A percentile compares a stretch with the other conserved stretches of the same genome.
phyloP scores from a whole-genome alignment of 2,888 invertebrate species.

The Rosalia funebris region DNA sequence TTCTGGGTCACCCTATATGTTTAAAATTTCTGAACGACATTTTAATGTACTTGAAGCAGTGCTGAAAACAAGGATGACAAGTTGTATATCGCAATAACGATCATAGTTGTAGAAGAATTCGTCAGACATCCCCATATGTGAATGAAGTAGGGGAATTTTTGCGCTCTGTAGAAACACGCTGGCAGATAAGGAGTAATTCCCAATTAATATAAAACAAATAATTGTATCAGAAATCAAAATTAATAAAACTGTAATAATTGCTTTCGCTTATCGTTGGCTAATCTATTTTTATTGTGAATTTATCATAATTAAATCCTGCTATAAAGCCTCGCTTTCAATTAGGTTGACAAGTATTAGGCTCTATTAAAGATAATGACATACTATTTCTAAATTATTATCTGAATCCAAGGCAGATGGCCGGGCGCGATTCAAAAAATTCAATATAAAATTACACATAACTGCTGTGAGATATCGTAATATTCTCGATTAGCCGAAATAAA shows the following conservation, averaged over 20 bases:
- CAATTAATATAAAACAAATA: constrained; percentile 27
- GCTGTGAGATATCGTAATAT: constrained; percentile 8
- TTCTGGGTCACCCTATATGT: no score
- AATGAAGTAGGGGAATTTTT: no score
- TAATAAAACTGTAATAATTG: constrained; percentile 46
- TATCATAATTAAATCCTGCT: constrained; percentile 46
- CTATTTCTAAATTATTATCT: constrained; percentile 50
- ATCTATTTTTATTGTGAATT: constrained; percentile 43
- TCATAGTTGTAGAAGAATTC: no score
- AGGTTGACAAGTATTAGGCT: constrained; percentile 47
- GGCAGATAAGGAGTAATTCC: constrained; percentile 1
- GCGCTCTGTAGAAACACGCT: background rate
- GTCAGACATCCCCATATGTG: no score
- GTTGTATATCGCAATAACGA: no score
- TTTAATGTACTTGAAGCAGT: no score
- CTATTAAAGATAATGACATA: constrained; percentile 42
- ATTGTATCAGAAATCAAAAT: constrained; percentile 44
- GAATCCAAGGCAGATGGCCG: constrained; percentile 47
- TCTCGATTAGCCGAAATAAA: constrained; percentile 15
- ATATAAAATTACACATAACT: constrained; percentile 42
- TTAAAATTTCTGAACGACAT: no score
- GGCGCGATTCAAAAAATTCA: constrained; percentile 45
- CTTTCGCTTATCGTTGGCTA: constrained; percentile 45
- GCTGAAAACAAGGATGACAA: no score
- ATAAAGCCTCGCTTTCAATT: constrained; percentile 49